phyloP scores from a whole-genome alignment of 53 echinoderm and acorn worm genomes.

The Arbacia lixula region DNA sequence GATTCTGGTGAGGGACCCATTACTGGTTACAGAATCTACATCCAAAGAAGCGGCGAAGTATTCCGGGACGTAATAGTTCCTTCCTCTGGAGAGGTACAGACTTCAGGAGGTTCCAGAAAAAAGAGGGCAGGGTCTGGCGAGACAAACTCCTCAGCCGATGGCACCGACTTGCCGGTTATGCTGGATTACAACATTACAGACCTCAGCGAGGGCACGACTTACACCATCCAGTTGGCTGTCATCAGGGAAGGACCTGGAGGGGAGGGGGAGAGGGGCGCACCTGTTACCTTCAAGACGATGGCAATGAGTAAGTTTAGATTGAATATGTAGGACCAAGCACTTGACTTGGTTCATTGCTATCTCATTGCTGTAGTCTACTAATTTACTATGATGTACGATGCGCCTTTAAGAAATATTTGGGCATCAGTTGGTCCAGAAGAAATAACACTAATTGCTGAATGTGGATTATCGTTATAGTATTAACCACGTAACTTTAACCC shows the following conservation, averaged over 20 bases:
- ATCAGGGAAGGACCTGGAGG: background rate
- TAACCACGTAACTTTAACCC: too few relatives aligned
- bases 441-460: too few relatives aligned
- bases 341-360: too few relatives aligned
- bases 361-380: too few relatives aligned
- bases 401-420: too few relatives aligned
- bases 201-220: background rate
- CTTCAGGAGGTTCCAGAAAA: background rate
- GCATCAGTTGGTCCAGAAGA: too few relatives aligned
- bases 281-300: background rate
- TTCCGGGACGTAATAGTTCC: background rate
- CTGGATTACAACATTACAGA: background rate
- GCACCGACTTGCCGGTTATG: background rate
- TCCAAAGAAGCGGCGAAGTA: background rate
- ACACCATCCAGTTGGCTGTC: background rate
- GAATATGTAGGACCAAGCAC: too few relatives aligned
- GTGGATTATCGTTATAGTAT: too few relatives aligned
- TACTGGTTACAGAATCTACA: slow-evolving; percentile 45
- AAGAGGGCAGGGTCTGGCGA: slow-evolving; percentile 27
- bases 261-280: background rate
- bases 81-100: background rate
- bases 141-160: too few relatives aligned
- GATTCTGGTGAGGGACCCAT: slow-evolving; percentile 55
- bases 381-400: too few relatives aligned
- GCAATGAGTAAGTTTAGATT: too few relatives aligned